These are phyloP conservation scores for Drosophila paramelanica DNA, from an alignment of 2,888 invertebrate genomes.

Conservation along the genomic window DNA sequence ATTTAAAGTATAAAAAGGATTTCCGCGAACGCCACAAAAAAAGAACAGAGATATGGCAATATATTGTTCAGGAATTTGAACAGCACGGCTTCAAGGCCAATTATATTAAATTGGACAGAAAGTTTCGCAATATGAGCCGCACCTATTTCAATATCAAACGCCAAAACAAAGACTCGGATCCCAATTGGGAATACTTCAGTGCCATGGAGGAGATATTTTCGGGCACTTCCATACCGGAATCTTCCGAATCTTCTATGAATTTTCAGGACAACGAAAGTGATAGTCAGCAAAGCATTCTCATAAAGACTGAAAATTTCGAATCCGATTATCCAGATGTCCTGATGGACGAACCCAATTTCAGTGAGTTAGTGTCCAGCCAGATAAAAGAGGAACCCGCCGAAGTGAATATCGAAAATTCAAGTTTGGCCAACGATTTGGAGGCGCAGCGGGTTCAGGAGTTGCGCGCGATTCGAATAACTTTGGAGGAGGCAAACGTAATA, in stretches of 20 bases:
- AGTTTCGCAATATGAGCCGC: conserved; percentile 38
- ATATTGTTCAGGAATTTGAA: conserved; percentile 13
- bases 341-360: conserved; percentile 33
- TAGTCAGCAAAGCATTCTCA: conserved; percentile 1
- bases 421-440: conserved; percentile 10
- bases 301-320: conserved; percentile 1
- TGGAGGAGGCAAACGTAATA: conserved; percentile 27
- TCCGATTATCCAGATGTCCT: neutral
- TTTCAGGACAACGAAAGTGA: neutral
- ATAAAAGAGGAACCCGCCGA: neutral
- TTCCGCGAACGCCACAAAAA: neutral
- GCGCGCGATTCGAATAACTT: conserved; percentile 13
- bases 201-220: conserved; percentile 29
- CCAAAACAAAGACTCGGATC: neutral
- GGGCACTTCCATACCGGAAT: neutral
- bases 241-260: neutral
- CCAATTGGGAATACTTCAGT: conserved; percentile 25
- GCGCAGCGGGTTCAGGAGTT: conserved; percentile 25
- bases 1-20: conserved; percentile 27
- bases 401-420: conserved; percentile 4
- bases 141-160: conserved; percentile 32
- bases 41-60: conserved; percentile 18
- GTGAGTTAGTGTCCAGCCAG: conserved; percentile 11
- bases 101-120: conserved; percentile 33
- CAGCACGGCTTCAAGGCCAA: conserved; percentile 9